A percentile compares a stretch with the other conserved stretches of the same genome.
Conservation (phyloP, 2,797 vertebrate species). For the Takifugu ocellatus region DNA sequence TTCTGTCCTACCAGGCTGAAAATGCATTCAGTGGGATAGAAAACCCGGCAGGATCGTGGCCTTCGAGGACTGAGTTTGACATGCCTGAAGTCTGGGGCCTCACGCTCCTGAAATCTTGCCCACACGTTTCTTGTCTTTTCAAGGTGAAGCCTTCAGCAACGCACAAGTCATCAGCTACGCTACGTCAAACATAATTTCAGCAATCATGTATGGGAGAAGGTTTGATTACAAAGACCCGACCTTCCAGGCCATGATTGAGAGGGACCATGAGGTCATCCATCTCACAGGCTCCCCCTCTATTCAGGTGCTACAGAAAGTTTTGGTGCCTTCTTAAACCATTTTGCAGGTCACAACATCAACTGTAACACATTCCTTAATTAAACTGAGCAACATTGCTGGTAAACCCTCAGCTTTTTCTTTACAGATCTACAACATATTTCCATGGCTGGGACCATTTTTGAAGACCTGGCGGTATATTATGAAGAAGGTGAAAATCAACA, state of each 20-base stretch:
- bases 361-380: neutral
- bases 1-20: too few relatives aligned
- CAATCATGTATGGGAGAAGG: slow-evolving; percentile 49
- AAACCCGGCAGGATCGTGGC: too few relatives aligned
- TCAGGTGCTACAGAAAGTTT: slow-evolving; percentile 33
- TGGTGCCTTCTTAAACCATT: neutral
- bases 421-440: slow-evolving; percentile 39
- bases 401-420: neutral
- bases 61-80: too few relatives aligned
- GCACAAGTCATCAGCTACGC: slow-evolving; percentile 31
- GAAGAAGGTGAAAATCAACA: neutral
- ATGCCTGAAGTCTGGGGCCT: neutral
- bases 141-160: slow-evolving; percentile 63
- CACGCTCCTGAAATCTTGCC: neutral
- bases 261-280: slow-evolving; percentile 34
- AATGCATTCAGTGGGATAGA: too few relatives aligned
- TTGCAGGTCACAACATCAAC: neutral
- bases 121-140: neutral
- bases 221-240: slow-evolving; percentile 48
- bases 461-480: slow-evolving; percentile 33
- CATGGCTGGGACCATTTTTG: slow-evolving; percentile 40
- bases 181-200: slow-evolving; percentile 52
- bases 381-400: too few relatives aligned
- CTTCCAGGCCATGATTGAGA: slow-evolving; percentile 45
- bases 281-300: slow-evolving; percentile 46